Base-by-base conservation (phyloP, 2,797 vertebrate genomes). In the Nannoperca australis region DNA sequence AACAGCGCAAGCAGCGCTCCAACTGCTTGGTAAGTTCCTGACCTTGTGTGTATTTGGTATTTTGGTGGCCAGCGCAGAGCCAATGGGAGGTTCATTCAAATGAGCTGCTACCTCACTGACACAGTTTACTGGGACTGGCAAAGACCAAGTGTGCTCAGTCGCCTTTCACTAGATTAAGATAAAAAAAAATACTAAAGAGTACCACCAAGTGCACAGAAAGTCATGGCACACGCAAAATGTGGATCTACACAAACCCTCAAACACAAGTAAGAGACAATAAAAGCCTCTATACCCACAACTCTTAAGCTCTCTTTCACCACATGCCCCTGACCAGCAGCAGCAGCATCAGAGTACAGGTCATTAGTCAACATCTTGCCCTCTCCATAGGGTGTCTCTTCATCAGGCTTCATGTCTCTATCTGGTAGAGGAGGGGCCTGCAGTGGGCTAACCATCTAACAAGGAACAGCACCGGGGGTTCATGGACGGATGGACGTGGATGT, bases 361-460 rank as follows among this genome's bases (percentile, higher is more conserved):
- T 90, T 84, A 79, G 85, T 90, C 85, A 88, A 82, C 69, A 81
- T 82, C 47, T 59, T 70, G 58, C 54, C 32, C 59, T 68, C 77
- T 71, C 84, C 27, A 17, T 50, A 36, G 54, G 71, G 76, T 20
- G 70, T 66, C 59, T 47, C 76, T 78, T 63, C 53, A 66, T 81
- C 74, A 61, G 67, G 80, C 68, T 66, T 64, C 47, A 72, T 47
- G 44, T 91, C 79, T 83, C 64, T 87, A 83, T 89, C 63, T 84
- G 69, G 44, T 38, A n/a, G 45, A 61, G 60, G 32, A 50, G 36
- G 51, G 34, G 76, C 15, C 51, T 68, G 53, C 14, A 81, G 76
- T 18, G 44, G 44, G 66, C 63, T 36, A 69, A 81, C 58, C 49
- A 71, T 62, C 32, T 85, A 83, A 89, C 81, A 64, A 79, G 66